A percentile compares a stretch with the other conserved stretches of the same genome.
phyloP scores from a whole-genome alignment of 2,888 invertebrate genomes.

The Exocentrus adspersus region DNA sequence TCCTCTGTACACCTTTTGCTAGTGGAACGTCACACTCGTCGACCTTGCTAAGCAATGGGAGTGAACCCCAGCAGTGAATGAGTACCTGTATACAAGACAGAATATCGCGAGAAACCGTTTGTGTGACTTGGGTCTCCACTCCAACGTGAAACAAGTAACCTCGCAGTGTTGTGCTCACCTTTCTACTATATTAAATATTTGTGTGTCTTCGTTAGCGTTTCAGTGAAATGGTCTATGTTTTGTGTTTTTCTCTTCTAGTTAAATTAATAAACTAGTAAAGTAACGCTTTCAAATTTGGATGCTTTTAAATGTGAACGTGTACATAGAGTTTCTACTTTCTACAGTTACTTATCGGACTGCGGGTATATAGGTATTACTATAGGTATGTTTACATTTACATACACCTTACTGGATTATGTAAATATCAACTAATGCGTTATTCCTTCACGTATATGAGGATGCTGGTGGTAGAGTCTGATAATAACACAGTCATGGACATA shows the following conservation, averaged over 20 bases:
- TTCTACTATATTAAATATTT: conserved; percentile 18
- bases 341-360: background rate
- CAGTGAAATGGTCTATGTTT: conserved; percentile 2
- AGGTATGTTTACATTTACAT: conserved; percentile 20
- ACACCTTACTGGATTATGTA: background rate
- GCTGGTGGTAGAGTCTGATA: background rate
- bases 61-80: conserved; percentile 27
- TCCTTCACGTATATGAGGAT: background rate
- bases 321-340: conserved; percentile 9
- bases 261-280: background rate
- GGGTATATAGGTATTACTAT: background rate
- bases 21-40: conserved; percentile 51
- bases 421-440: background rate
- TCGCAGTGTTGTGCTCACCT: background rate
- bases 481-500: background rate
- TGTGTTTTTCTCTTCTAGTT: background rate
- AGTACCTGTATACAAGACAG: conserved; percentile 6
- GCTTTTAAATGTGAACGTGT: conserved; percentile 17
- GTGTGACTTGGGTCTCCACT: background rate
- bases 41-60: conserved; percentile 53
- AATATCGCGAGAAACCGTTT: background rate
- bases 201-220: background rate
- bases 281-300: background rate
- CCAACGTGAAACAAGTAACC: conserved; percentile 10
- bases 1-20: conserved; percentile 32